These are phyloP conservation scores for Athalia rosae DNA, from an alignment of 2,888 invertebrate species.

Conservation along the genomic window DNA sequence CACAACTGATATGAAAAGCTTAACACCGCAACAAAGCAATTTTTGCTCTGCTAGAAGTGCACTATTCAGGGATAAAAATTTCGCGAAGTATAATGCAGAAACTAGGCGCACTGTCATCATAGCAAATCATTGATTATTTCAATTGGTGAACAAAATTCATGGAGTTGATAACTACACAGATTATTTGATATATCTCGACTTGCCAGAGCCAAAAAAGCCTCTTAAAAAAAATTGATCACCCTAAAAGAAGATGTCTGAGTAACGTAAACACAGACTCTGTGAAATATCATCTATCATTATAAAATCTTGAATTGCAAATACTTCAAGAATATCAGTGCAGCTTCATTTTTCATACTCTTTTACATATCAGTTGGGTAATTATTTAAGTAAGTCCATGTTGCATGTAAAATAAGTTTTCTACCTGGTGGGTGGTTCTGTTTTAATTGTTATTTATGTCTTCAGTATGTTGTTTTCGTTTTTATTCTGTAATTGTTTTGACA, in stretches of 20 bases:
- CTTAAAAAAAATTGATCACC: background rate
- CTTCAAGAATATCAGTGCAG: constrained; percentile 39
- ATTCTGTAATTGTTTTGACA: background rate
- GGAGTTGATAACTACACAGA: constrained; percentile 7
- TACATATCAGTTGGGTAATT: constrained; percentile 38
- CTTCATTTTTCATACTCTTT: constrained; percentile 19
- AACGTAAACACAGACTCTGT: constrained; percentile 46
- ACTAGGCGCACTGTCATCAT: constrained; percentile 25
- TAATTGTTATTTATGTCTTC: constrained; percentile 19
- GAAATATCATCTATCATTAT: constrained; percentile 49
- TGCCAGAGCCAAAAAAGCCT: background rate
- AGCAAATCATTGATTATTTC: background rate
- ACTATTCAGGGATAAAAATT: constrained; percentile 14
- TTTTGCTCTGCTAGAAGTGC: background rate
- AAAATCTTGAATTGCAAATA: constrained; percentile 29
- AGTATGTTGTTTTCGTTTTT: constrained; percentile 17
- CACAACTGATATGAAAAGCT: constrained; percentile 38
- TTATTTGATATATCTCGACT: constrained; percentile 5
- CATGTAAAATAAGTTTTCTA: constrained; percentile 22
- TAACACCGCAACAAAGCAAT: constrained; percentile 11
- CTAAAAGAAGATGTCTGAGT: constrained; percentile 5
- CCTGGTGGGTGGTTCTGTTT: constrained; percentile 20
- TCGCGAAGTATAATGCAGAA: background rate
- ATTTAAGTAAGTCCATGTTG: constrained; percentile 21
- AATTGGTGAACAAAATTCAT: background rate